Base-by-base conservation (phyloP, 2,113 vertebrate genomes). In the Myrmecophaga tridactyla region DNA sequence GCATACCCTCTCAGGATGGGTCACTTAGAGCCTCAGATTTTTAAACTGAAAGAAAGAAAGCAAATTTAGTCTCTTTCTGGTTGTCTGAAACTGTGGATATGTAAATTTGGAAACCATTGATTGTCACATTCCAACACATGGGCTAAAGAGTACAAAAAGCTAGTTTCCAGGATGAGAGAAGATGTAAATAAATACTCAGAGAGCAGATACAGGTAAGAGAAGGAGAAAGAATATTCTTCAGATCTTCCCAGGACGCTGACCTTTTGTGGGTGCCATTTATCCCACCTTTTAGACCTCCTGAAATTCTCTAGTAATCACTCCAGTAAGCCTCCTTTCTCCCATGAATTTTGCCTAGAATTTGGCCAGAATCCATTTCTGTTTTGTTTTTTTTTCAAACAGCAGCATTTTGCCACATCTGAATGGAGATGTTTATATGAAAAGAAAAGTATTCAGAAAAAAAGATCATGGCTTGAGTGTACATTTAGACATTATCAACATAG, bases 371-470 rank as follows among this genome's bases (percentile, higher is more conserved):
- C 21, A 18, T 53, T 83, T 76, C 8, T 70, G 3, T 18, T n/a
- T 7, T 80, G 20, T 48, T 39, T 53, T 73, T 41, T 63, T n/a
- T 83, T 60, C 6, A 58, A 85, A 56, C 25, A 75, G 8, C 51
- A 34, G 6, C 13, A 39, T 77, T 89, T 80, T 51, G 31, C 34
- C 34, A 13, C 2, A 34, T 39, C 27, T 73, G 31, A 87, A 65
- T 81, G 63, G 23, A 80, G 63, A 76, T 48, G 9, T 41, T 85
- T 31, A 43, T 62, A 34, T 6, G 12, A 25, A 70, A 84, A 90
- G 21, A 58, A 86, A 92, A 92, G 76, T 31, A 81, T 75, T 89
- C 18, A 87, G 72, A 86, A 96, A 46, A 46, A 43, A 62, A 75
- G 36, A 46, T 27, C 20, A 67, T 78, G 21, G 51, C 18, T 25